Base-by-base conservation (phyloP, 2,888 invertebrate species). In the Halictus quadricinctus region DNA sequence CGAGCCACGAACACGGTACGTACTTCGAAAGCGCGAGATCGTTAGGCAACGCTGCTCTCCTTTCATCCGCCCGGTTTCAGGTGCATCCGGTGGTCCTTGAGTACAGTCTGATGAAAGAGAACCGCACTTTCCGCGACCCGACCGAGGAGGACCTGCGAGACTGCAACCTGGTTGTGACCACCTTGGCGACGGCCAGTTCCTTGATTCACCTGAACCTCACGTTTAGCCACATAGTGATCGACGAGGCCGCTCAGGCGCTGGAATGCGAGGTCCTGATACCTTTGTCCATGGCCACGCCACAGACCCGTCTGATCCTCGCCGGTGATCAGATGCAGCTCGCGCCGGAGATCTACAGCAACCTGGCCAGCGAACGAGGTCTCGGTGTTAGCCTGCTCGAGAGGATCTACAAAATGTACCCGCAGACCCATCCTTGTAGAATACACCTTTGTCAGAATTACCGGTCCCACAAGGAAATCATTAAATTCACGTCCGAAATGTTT, bases 261-360 rank as follows among this genome's bases (percentile, higher is more conserved):
- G 98, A 98, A 94, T 97, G 97, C 94, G 98, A 98, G 94, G 97
- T 97, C 0, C 96, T 98, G 21, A 97, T 97, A 95, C 97, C 98
- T 0, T 93, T 98, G 79, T 96, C 97, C 0, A 93, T 98, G 81
- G 97, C 97, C 5, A 96, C 96, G 85, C 95, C 96, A 76, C 95
- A 95, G 18, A 98, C 98, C 0, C 95, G 97, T 70, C 96, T 98
- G 81, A 97, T 98, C 0, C 94, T 98, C 70, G 98, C 98, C 74
- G 98, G 98, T 76, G 98, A 98, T 95, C 97, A 98, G 93, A 97
- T 97, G 97, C 96, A 97, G 95, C 95, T 98, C 93, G 97, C 97
- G 84, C 98, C 98, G 0, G 98, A 98, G 93, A 95, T 98, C 12
- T 97, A 97, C 94, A 97, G 97, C 18, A 96, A 96, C 77, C 96